A percentile compares a stretch with the other conserved stretches of the same genome.
These are phyloP conservation scores for Microcebus murinus DNA, from an alignment of 2,113 vertebrate genomes.

Conservation along the genomic window DNA sequence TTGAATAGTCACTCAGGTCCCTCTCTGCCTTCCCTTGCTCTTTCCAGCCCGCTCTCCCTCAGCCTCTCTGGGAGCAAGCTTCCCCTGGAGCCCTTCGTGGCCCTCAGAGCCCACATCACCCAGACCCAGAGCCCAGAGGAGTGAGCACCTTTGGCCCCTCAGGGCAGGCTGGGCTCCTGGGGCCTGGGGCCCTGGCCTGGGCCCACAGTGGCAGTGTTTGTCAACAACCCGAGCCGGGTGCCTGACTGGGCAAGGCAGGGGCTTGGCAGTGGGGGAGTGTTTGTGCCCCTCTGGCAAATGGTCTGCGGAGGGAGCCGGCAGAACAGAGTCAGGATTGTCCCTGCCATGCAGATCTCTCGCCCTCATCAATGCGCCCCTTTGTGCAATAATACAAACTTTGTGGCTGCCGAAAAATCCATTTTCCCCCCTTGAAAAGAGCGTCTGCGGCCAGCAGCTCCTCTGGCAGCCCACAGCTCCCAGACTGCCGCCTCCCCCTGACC, in stretches of 20 bases:
- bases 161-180: neutral
- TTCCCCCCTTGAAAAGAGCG: slow-evolving; percentile 85
- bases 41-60: neutral
- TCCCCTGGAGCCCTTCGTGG: neutral
- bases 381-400: slow-evolving; percentile 88
- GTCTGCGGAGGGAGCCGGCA: neutral
- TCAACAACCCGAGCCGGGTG: slow-evolving; percentile 23
- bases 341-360: slow-evolving; percentile 72
- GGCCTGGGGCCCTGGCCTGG: neutral
- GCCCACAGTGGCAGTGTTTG: slow-evolving; percentile 17
- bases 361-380: slow-evolving; percentile 88
- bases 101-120: neutral
- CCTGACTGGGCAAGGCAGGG: neutral
- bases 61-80: neutral
- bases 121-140: neutral
- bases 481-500: neutral
- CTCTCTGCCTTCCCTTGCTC: neutral
- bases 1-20: neutral
- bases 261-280: slow-evolving; percentile 61
- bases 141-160: neutral
- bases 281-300: slow-evolving; percentile 75
- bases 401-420: slow-evolving; percentile 87
- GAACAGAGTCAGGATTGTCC: slow-evolving; percentile 88
- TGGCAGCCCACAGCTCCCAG: neutral
- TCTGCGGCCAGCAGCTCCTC: slow-evolving; percentile 50